Evolutionary conservation across 2,113 vertebrate species (phyloP).

Genomic region (Nannobrachium achirus): DNA sequence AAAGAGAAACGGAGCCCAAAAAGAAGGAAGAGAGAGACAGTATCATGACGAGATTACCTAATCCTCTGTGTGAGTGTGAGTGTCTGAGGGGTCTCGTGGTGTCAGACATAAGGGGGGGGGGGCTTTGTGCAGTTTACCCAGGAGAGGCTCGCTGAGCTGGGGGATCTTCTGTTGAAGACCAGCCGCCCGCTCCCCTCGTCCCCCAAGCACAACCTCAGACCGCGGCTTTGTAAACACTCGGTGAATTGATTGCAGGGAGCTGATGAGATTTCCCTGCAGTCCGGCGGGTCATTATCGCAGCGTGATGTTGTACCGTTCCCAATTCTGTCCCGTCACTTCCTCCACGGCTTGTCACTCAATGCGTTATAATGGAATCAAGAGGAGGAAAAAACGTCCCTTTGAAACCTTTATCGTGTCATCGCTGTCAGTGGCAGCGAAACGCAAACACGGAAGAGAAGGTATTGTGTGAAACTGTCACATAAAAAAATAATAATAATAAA

Average conservation of each 20-base stretch:
- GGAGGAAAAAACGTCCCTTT: not conserved
- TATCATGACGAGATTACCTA: conserved; percentile 78
- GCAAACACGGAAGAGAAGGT: not conserved
- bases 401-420: not conserved
- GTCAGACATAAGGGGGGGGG: conserved; percentile 68
- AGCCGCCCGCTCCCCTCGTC: conserved; percentile 61
- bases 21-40: conserved; percentile 51
- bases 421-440: too few species aligned
- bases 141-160: conserved; percentile 68
- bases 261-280: conserved; percentile 68
- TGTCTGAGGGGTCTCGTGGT: conserved; percentile 69
- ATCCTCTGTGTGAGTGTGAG: conserved; percentile 75
- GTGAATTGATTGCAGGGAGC: conserved; percentile 70
- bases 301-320: conserved; percentile 36
- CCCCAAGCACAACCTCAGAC: conserved; percentile 56
- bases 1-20: not conserved
- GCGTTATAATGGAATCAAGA: conserved; percentile 23
- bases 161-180: conserved; percentile 60
- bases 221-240: conserved; percentile 70
- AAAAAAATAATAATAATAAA: too few species aligned
- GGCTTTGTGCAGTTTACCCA: conserved; percentile 72
- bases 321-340: conserved; percentile 32
- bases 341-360: conserved; percentile 31
- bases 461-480: not conserved
- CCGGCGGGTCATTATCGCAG: conserved; percentile 63